phyloP scores from a whole-genome alignment of 1,140 invertebrate species.

The Aphelinus atriplicis region DNA sequence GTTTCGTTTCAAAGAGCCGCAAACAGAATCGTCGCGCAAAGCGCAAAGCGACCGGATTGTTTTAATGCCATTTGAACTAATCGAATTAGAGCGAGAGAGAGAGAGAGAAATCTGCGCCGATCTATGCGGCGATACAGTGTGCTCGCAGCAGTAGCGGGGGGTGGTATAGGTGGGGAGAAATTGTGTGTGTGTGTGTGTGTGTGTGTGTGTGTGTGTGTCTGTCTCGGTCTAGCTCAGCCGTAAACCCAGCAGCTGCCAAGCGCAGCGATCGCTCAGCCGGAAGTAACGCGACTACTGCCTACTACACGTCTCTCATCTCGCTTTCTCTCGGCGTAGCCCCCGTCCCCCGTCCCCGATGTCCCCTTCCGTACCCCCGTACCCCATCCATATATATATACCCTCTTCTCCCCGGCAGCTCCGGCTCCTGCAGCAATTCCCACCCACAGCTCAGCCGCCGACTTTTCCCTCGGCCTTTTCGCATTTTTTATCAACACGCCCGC shows the following conservation, averaged over 20 bases:
- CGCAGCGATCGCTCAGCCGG: constrained; percentile 65
- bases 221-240: constrained; percentile 38
- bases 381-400: not conserved
- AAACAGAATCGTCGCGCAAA: constrained; percentile 9
- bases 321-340: constrained; percentile 37
- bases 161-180: not conserved
- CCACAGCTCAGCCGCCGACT: no score
- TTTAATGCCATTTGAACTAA: constrained; percentile 68
- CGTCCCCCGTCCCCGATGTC: constrained; percentile 38
- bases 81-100: constrained; percentile 61
- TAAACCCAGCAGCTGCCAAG: constrained; percentile 66
- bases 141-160: not conserved
- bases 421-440: not conserved
- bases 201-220: no score
- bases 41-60: constrained; percentile 60
- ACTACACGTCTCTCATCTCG: constrained; percentile 51
- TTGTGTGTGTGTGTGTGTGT: no score
- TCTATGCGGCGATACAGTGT: not conserved
- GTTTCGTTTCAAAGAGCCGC: not conserved
- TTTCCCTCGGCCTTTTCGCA: no score
- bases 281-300: constrained; percentile 67
- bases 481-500: no score
- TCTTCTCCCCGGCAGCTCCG: constrained; percentile 9
- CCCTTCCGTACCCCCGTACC: constrained; percentile 37
- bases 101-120: constrained; percentile 7